These are phyloP conservation scores for Furcula furcula DNA, from an alignment of 2,888 invertebrate genomes.

Conservation along the genomic window DNA sequence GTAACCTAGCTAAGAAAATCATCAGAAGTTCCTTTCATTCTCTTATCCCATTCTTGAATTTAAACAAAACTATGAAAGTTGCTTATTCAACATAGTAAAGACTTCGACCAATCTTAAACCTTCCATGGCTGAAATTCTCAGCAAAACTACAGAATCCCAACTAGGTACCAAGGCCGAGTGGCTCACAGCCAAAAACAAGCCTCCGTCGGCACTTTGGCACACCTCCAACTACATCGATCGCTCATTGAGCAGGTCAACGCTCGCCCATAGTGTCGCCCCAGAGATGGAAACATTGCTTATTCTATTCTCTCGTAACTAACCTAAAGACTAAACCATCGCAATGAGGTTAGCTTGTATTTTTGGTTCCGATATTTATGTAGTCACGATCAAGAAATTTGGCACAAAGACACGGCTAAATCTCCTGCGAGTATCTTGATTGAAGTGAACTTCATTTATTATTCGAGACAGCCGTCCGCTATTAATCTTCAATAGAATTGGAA, in stretches of 20 bases:
- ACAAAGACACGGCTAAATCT: neutral
- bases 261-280: conserved; percentile 32
- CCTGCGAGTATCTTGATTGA: conserved; percentile 3
- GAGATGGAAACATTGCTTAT: conserved; percentile 28
- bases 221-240: conserved; percentile 52
- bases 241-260: conserved; percentile 43
- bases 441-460: conserved; percentile 6
- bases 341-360: conserved; percentile 3
- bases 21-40: too few species aligned
- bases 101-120: too few species aligned
- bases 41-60: too few species aligned
- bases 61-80: too few species aligned
- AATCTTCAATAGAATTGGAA: neutral
- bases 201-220: conserved; percentile 34
- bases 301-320: conserved; percentile 7
- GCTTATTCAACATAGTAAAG: too few species aligned
- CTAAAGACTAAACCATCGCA: conserved; percentile 4
- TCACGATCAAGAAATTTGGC: neutral
- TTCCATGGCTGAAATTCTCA: conserved; percentile 5
- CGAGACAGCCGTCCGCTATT: conserved; percentile 3
- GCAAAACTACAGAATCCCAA: conserved; percentile 13
- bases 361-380: conserved; percentile 2
- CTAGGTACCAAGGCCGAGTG: conserved; percentile 29
- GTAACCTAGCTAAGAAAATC: too few species aligned
- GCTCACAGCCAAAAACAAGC: conserved; percentile 35